Evolutionary conservation across 2,888 invertebrate genomes (phyloP), one percentile per base, ranked within the genome.

Genomic region (Pyrocoelia pectoralis): DNA sequence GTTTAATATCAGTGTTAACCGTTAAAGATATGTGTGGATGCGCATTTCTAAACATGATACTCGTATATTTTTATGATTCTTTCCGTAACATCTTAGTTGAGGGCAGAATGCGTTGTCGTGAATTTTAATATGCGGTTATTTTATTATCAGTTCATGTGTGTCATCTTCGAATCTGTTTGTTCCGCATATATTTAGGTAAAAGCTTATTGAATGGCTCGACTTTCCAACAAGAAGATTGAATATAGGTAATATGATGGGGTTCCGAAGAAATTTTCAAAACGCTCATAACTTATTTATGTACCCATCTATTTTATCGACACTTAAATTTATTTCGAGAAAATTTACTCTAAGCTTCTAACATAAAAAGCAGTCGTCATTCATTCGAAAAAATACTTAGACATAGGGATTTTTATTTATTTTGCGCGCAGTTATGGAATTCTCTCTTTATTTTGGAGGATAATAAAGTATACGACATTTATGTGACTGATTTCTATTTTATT

Each of bases 371-470:
- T 74, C 75, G 76, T 75, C 74, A 72, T 73, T 75, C 76, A 75
- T 75, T 76, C 77, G 77, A 71, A 75, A 77, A 78, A 77, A 77
- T 77, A 77, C 77, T 73, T 74, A 76, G 72, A 69, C 75, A 75
- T 74, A 75, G 65, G 71, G 71, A 70, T 75, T 74, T 76, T 74
- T 75, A 73, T 76, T 75, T 76, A 75, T 77, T 76, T 71, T 71
- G 71, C 70, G 71, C 70, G 70, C 69, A 70, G 74, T 76, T 76
- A 76, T 74, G 74, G 73, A 74, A 73, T 69, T 74, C 73, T 69
- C 70, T 71, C 70, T 75, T 73, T 76, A 75, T 76, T 77, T 76
- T 73, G 70, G 65, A 69, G 69, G 70, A 74, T 76, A 77, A 77
- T 77, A 76, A 77, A 77, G 71, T 75, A 73, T 73, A 74, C 71